These are phyloP conservation scores for Enteromius anoplus DNA, from an alignment of 2,797 vertebrate species.

Conservation along the genomic window DNA sequence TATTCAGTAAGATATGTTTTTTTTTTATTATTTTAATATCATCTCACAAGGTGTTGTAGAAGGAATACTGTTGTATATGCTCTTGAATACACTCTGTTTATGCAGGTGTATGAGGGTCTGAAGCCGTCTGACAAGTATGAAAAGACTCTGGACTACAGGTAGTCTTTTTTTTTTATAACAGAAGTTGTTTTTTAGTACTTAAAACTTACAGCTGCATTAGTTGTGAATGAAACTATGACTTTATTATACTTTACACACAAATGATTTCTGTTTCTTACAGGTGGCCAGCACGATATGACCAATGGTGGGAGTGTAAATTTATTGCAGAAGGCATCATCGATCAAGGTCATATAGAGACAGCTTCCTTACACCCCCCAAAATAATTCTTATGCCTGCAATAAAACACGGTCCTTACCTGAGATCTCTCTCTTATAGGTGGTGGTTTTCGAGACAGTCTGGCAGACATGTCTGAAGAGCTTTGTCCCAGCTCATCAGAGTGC, in stretches of 20 bases:
- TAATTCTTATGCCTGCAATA: not conserved
- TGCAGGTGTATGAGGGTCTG: constrained; percentile 93
- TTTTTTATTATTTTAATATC: not conserved
- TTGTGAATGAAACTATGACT: not conserved
- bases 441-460: constrained; percentile 97
- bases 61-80: not conserved
- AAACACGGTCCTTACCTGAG: not conserved
- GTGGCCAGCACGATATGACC: constrained; percentile 95
- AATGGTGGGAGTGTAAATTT: constrained; percentile 99
- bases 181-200: not conserved
- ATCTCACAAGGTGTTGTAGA: not conserved
- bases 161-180: not conserved
- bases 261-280: constrained; percentile 67
- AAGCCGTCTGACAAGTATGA: constrained; percentile 97
- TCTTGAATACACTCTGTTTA: not conserved
- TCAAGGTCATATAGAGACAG: constrained; percentile 79
- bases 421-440: constrained; percentile 74
- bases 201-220: not conserved
- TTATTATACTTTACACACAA: not conserved
- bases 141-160: constrained; percentile 97
- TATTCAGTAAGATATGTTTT: not conserved
- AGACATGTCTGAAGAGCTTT: constrained; percentile 98
- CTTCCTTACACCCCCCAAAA: not conserved
- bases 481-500: constrained; percentile 93
- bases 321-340: constrained; percentile 98